Evolutionary conservation across 2,888 invertebrate species (phyloP).

Genomic region (Patella pellucida): DNA sequence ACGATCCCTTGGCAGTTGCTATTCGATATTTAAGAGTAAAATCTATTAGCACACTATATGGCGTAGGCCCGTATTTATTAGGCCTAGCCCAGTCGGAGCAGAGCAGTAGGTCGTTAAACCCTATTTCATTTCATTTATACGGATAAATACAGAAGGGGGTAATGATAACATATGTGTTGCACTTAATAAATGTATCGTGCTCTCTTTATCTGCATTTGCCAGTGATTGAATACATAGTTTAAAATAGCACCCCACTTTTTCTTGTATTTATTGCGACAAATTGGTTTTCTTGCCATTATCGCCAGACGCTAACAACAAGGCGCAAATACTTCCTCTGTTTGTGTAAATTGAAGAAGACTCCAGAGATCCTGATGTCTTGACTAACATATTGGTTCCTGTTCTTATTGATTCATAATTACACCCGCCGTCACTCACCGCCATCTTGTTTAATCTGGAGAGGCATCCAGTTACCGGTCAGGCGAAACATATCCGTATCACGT

Average conservation of each 20-base stretch:
- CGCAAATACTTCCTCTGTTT: constrained; percentile 7
- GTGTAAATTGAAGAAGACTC: constrained; percentile 8
- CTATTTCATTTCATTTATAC: too few relatives aligned
- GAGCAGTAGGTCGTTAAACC: too few relatives aligned
- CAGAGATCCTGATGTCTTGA: neutral
- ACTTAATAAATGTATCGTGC: too few relatives aligned
- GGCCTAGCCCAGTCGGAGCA: too few relatives aligned
- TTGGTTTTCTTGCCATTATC: constrained; percentile 4
- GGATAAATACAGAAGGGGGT: too few relatives aligned
- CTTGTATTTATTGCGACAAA: neutral
- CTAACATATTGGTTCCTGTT: constrained; percentile 10
- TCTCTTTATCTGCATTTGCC: too few relatives aligned
- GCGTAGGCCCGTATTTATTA: too few relatives aligned
- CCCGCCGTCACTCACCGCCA: constrained; percentile 4
- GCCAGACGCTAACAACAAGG: neutral
- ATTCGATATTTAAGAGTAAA: too few relatives aligned
- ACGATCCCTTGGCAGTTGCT: too few relatives aligned
- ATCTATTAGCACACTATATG: too few relatives aligned
- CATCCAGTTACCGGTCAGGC: constrained; percentile 12
- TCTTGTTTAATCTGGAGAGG: constrained; percentile 11
- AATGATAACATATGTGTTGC: too few relatives aligned
- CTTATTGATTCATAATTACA: constrained; percentile 7
- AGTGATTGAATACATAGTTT: too few relatives aligned
- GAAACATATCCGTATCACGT: constrained; percentile 11
- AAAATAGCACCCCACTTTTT: neutral